A percentile compares a stretch with the other conserved stretches of the same genome.
Evolutionary conservation across 30 jellyfish, hydroid and myxozoan species (phyloP).

Genomic region (Catostylus mosaicus): DNA sequence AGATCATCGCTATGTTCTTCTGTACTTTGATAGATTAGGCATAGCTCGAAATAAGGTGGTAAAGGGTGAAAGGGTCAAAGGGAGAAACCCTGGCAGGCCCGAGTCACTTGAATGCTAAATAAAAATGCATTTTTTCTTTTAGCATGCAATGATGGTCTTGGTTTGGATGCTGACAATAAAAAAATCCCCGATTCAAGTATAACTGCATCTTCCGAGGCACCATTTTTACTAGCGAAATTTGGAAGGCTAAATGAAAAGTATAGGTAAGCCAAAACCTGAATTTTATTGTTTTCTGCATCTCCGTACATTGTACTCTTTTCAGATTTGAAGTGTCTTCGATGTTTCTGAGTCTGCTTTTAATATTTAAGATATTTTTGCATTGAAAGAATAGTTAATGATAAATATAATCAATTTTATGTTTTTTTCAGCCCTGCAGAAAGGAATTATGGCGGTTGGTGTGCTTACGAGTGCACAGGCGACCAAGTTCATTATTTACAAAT

Average conservation of each 20-base stretch:
- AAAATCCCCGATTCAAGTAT: conserved; percentile 69
- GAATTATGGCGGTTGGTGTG: conserved; percentile 92
- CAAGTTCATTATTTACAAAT: conserved; percentile 80
- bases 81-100: too few species aligned
- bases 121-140: not conserved
- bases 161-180: conserved; percentile 56
- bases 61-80: too few species aligned
- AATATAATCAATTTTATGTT: not conserved
- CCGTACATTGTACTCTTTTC: not conserved
- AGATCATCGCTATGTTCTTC: too few species aligned
- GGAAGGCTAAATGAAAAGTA: conserved; percentile 72
- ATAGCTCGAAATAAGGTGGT: too few species aligned
- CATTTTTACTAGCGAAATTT: conserved; percentile 34
- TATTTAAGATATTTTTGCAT: too few species aligned
- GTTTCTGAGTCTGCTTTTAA: too few species aligned
- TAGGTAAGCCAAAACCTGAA: conserved; percentile 42
- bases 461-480: conserved; percentile 59
- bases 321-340: too few species aligned
- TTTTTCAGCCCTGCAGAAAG: conserved; percentile 27
- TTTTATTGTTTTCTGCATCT: too few species aligned
- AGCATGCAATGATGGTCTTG: conserved; percentile 66
- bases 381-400: too few species aligned
- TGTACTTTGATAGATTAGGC: too few species aligned
- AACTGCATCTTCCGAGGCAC: conserved; percentile 79
- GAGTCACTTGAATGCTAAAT: too few species aligned